phyloP scores from a whole-genome alignment of 2,888 invertebrate species.

The Drosophila acutilabella region DNA sequence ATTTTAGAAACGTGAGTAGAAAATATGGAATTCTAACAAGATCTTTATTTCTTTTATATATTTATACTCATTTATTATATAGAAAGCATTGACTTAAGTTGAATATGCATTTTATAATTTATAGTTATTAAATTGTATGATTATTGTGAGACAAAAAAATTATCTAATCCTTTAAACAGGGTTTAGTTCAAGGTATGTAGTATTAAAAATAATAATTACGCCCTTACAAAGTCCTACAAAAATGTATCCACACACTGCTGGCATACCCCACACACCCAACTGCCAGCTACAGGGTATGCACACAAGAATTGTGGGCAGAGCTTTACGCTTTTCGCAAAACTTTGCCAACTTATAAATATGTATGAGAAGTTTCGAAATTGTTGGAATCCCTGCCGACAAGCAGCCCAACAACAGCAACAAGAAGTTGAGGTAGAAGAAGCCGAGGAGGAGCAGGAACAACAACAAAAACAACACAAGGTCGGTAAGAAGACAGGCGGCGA shows the following conservation, averaged over 20 bases:
- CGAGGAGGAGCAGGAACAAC: slow-evolving; percentile 24
- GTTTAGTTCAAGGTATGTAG: too few relatives aligned
- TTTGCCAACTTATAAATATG: slow-evolving; percentile 83
- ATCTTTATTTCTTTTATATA: too few relatives aligned
- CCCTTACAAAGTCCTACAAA: too few relatives aligned
- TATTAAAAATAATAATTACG: too few relatives aligned
- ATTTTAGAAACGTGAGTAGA: too few relatives aligned
- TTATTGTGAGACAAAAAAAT: too few relatives aligned
- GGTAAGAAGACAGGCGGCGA: slow-evolving; percentile 74
- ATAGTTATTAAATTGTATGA: too few relatives aligned
- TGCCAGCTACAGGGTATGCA: slow-evolving; percentile 33
- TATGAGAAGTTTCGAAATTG: slow-evolving; percentile 83
- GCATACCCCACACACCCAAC: background rate
- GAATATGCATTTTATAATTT: too few relatives aligned
- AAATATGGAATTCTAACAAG: too few relatives aligned
- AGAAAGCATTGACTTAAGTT: too few relatives aligned
- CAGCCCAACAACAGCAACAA: slow-evolving; percentile 33
- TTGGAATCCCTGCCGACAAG: slow-evolving; percentile 82
- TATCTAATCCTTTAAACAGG: too few relatives aligned
- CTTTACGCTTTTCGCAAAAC: slow-evolving; percentile 68
- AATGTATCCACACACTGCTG: background rate
- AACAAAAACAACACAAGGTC: slow-evolving; percentile 71
- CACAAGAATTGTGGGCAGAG: slow-evolving; percentile 67
- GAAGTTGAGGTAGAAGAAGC: slow-evolving; percentile 3
- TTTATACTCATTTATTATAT: too few relatives aligned